These are phyloP conservation scores for Beroe ovata DNA, from an alignment of 37 sponge, comb jelly and placozoan genomes.

Conservation along the genomic window DNA sequence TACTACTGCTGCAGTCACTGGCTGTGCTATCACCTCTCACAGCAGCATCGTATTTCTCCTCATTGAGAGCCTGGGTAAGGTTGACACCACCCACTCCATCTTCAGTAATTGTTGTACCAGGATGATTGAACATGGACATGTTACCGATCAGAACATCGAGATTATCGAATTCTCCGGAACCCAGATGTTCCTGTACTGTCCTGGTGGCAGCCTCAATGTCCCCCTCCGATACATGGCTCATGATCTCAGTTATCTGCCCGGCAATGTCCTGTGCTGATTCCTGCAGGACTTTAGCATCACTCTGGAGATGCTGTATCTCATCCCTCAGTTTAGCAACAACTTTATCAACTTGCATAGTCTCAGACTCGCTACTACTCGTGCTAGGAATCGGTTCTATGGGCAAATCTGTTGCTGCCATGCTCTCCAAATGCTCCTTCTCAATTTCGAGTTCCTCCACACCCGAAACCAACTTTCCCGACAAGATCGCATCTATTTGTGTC, in stretches of 20 bases:
- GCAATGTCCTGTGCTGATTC: not conserved
- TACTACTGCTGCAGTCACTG: not conserved
- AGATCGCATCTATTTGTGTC: not conserved
- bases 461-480: not conserved
- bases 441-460: not conserved
- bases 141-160: not conserved
- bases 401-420: not conserved
- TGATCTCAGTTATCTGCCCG: not conserved
- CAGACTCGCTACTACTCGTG: not conserved
- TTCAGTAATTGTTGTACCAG: not conserved
- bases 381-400: not conserved
- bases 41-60: not conserved
- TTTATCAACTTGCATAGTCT: no score
- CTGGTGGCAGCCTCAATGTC: not conserved
- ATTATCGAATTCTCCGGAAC: not conserved
- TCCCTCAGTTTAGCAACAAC: not conserved
- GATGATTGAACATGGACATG: not conserved
- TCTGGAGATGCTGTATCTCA: not conserved
- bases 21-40: not conserved
- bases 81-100: not conserved
- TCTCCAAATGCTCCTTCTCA: constrained; percentile 2
- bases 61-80: not conserved
- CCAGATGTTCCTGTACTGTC: not conserved
- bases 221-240: not conserved
- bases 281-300: not conserved